These are phyloP conservation scores for Mactra quadrangularis DNA, from an alignment of 1,140 invertebrate species.

Conservation along the genomic window DNA sequence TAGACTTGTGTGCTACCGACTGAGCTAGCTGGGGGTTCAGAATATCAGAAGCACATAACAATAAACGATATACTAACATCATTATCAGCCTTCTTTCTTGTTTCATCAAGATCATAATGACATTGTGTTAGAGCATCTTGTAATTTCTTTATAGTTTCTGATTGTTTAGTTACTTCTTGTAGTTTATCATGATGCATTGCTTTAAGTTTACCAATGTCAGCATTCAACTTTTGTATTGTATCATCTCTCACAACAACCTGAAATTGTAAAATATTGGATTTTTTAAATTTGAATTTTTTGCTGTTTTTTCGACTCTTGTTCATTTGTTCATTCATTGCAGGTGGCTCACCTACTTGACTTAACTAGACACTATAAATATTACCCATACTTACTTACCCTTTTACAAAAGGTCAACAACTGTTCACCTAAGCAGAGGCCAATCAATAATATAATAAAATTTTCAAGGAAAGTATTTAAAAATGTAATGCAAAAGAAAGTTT, in stretches of 20 bases:
- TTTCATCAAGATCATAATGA: slow-evolving; percentile 79
- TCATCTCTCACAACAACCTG: slow-evolving; percentile 80
- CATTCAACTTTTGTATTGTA: slow-evolving; percentile 80
- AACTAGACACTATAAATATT: too few species aligned
- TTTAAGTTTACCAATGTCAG: slow-evolving; percentile 79
- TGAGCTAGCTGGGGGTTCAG: too few species aligned
- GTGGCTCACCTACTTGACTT: too few species aligned
- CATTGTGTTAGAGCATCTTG: slow-evolving; percentile 80
- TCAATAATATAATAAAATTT: too few species aligned
- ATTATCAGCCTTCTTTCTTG: slow-evolving; percentile 72
- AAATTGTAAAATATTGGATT: neutral
- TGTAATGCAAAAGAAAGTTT: too few species aligned
- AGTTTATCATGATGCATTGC: slow-evolving; percentile 78
- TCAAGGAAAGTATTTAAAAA: too few species aligned
- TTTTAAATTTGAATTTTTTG: neutral
- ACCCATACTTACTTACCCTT: too few species aligned
- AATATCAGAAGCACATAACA: too few species aligned
- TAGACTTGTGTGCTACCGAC: too few species aligned
- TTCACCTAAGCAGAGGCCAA: too few species aligned
- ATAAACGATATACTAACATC: too few species aligned
- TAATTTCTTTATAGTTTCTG: slow-evolving; percentile 80
- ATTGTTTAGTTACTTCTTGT: slow-evolving; percentile 77
- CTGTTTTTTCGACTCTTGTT: neutral
- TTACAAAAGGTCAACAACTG: too few species aligned
- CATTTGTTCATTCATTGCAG: neutral